phyloP scores from a whole-genome alignment of 23 tunicate genomes.

The Corella eumyota region DNA sequence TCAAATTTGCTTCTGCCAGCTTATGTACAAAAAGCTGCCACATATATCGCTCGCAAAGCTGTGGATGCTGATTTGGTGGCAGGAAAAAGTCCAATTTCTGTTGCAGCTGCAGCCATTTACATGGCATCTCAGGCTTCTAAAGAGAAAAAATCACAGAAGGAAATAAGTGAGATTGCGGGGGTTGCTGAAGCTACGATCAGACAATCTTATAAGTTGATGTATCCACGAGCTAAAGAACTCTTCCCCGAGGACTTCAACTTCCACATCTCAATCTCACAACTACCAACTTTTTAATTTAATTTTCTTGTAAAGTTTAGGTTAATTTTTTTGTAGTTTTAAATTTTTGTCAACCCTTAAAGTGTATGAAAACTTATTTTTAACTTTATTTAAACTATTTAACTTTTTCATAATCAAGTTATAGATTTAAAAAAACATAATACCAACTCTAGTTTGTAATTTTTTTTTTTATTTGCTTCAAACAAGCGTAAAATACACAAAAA shows the following conservation, averaged over 20 bases:
- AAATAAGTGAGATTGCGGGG: slow-evolving; percentile 97
- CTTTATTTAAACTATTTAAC: too few relatives aligned
- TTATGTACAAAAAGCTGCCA: slow-evolving; percentile 77
- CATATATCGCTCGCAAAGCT: slow-evolving; percentile 77
- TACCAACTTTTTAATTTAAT: slow-evolving; percentile 53
- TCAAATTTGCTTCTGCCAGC: slow-evolving; percentile 62
- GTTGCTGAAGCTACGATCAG: slow-evolving; percentile 99
- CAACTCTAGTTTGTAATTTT: too few relatives aligned
- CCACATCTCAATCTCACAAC: slow-evolving; percentile 44
- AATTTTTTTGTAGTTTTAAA: too few relatives aligned
- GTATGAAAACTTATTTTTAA: too few relatives aligned
- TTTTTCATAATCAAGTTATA: too few relatives aligned
- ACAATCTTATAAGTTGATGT: slow-evolving; percentile 85
- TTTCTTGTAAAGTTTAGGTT: neutral
- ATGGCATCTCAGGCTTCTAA: slow-evolving; percentile 98
- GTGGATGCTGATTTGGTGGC: slow-evolving; percentile 87
- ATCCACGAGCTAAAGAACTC: slow-evolving; percentile 65
- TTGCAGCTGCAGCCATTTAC: slow-evolving; percentile 98
- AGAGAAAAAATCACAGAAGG: slow-evolving; percentile 77
- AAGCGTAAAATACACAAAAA: too few relatives aligned
- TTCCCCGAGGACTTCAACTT: slow-evolving; percentile 85
- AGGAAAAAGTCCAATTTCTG: slow-evolving; percentile 90
- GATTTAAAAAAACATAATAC: too few relatives aligned
- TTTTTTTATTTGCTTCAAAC: too few relatives aligned
- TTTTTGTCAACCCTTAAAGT: too few relatives aligned